These are phyloP conservation scores for Microplitis deprimator DNA, from an alignment of 2,888 invertebrate species.

Conservation along the genomic window DNA sequence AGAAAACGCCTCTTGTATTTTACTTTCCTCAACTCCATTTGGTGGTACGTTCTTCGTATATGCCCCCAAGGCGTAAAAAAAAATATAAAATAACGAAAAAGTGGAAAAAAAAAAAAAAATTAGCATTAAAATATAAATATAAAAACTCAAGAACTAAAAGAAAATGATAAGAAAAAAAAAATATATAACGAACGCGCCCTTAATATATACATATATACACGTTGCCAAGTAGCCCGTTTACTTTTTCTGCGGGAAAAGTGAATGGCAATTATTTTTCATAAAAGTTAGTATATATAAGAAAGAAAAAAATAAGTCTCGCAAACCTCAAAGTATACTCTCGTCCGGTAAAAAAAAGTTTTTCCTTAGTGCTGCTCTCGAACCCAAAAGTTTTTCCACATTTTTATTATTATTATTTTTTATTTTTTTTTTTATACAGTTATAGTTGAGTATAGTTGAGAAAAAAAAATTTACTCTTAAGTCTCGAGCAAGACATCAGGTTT, in stretches of 20 bases:
- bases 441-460: neutral
- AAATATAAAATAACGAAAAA: slow-evolving; percentile 1
- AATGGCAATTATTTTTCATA: slow-evolving; percentile 42
- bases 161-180: slow-evolving; percentile 28
- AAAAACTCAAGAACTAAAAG: slow-evolving; percentile 20
- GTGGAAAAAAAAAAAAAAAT: neutral
- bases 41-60: neutral
- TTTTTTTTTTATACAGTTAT: slow-evolving; percentile 1
- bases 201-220: neutral
- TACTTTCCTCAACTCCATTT: slow-evolving; percentile 18
- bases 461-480: neutral
- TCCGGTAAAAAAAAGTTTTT: slow-evolving; percentile 24
- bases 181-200: slow-evolving; percentile 27
- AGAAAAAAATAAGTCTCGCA: slow-evolving; percentile 14
- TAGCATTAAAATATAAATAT: neutral
- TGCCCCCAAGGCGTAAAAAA: neutral
- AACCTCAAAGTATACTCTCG: neutral
- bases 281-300: slow-evolving; percentile 15
- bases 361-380: slow-evolving; percentile 16
- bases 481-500: slow-evolving; percentile 3
- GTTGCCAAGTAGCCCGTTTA: slow-evolving; percentile 19
- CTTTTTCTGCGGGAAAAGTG: slow-evolving; percentile 24
- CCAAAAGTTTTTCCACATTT: neutral
- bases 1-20: slow-evolving; percentile 32
- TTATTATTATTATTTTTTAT: slow-evolving; percentile 11